Percentiles rank a stretch among this genome's conserved stretches.
These are phyloP conservation scores for Thermophis baileyi DNA, from an alignment of 2,113 vertebrate genomes.

Conservation along the genomic window DNA sequence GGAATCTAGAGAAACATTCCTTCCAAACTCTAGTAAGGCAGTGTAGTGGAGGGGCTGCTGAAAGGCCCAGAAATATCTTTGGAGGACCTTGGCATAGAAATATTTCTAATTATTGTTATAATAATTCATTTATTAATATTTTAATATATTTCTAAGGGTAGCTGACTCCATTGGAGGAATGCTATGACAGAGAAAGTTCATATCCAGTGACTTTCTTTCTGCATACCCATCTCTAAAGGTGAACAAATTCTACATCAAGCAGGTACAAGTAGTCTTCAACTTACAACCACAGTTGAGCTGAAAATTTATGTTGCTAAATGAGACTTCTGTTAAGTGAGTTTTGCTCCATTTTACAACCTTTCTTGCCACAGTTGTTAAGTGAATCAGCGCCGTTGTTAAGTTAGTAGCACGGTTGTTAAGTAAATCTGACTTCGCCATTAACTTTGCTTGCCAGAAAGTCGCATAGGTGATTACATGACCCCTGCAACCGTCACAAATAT, in stretches of 20 bases:
- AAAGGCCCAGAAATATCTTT: neutral
- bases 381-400: no score
- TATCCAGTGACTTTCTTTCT: neutral
- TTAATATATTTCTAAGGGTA: neutral
- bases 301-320: neutral
- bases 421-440: neutral
- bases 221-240: neutral
- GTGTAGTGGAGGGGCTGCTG: neutral
- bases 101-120: neutral
- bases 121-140: neutral
- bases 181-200: neutral
- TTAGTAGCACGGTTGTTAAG: no score
- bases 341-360: neutral
- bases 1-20: neutral
- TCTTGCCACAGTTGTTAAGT: neutral
- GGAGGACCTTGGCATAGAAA: neutral
- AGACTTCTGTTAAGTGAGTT: neutral
- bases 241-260: neutral
- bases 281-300: neutral
- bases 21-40: neutral
- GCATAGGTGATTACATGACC: neutral
- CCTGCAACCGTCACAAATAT: neutral
- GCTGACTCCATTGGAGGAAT: neutral
- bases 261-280: neutral
- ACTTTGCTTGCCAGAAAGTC: neutral